Evolutionary conservation across 2,888 invertebrate genomes (phyloP).

Genomic region (Doris montereyensis): DNA sequence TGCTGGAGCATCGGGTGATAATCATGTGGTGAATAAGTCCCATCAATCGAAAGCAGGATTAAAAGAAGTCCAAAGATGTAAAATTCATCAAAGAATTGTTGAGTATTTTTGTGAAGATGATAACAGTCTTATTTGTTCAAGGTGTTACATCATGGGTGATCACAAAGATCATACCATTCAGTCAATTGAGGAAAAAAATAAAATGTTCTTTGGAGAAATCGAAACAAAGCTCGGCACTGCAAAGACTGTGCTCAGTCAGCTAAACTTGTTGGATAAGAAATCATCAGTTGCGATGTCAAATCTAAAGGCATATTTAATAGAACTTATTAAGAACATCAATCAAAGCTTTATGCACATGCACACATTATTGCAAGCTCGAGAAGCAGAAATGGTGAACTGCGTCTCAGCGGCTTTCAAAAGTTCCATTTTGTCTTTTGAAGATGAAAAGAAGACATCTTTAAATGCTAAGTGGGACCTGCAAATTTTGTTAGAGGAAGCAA

Average conservation of each 20-base stretch:
- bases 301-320: background rate
- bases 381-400: too few relatives aligned
- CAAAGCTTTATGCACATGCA: background rate
- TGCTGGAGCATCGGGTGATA: too few relatives aligned
- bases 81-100: too few relatives aligned
- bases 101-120: slow-evolving; percentile 72
- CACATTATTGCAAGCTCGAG: background rate
- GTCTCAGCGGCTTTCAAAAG: too few relatives aligned
- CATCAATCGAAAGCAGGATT: too few relatives aligned
- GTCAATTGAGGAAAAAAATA: slow-evolving; percentile 69
- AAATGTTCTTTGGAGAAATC: slow-evolving; percentile 20
- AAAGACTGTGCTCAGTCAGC: slow-evolving; percentile 1
- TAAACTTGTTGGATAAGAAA: slow-evolving; percentile 18
- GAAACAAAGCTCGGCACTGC: slow-evolving; percentile 13
- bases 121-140: slow-evolving; percentile 64
- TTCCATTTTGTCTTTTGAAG: too few relatives aligned
- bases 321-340: background rate
- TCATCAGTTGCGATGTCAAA: background rate
- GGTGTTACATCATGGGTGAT: slow-evolving; percentile 69
- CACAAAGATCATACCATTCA: slow-evolving; percentile 69
- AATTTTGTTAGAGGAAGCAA: slow-evolving; percentile 16
- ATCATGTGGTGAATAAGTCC: too few relatives aligned
- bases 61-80: too few relatives aligned
- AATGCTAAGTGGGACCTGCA: too few relatives aligned
- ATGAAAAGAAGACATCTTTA: too few relatives aligned